Base-by-base conservation (phyloP, 2,113 vertebrate species). In the Oxyura jamaicensis region DNA sequence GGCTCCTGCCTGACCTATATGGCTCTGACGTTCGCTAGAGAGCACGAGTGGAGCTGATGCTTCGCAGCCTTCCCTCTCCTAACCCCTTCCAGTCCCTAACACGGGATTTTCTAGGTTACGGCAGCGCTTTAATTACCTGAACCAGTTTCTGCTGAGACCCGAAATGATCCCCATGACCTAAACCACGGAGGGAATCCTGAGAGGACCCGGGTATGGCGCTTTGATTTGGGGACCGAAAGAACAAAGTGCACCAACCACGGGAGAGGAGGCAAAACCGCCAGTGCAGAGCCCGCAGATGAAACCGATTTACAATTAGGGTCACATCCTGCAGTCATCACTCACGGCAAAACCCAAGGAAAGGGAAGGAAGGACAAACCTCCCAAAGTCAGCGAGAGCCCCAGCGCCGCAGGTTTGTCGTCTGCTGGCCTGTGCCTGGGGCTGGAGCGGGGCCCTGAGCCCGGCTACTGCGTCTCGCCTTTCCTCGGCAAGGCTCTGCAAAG, bases 1-100 rank as follows among this genome's bases (percentile, higher is more conserved):
- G 93, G 93, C 88, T 97, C 33, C 96, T 95, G 79, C 83, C 52
- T 84, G 88, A 93, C 95, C 94, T 94, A 84, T 48, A 94, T 95
- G 91, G 84, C 93, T 94, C 91, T 82, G 77, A 12, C 71, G 26
- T 71, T 69, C 18, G 1, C 75, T 20, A 50, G 84, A 81, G 71
- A 84, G 59, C 10, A 2, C 6, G 7, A 66, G n/a, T 16, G 41
- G 60, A 92, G 76, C 77, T 72, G 73, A 56, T 35, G 36, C 69
- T 72, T 72, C 35, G 2, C 76, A 66, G 84, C 46, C 33, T 85
- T 68, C 69, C 41, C 75, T 42, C 56, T 84, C 59, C 63, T 82
- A 53, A 25, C 25, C 68, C 72, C 23, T 80, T 65, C 42, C 48
- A 53, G 46, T 26, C 88, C 68, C 69, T 56, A 60, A 17, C 21